Conservation (phyloP, 2,113 vertebrate species). For the Epinephelus fuscoguttatus region DNA sequence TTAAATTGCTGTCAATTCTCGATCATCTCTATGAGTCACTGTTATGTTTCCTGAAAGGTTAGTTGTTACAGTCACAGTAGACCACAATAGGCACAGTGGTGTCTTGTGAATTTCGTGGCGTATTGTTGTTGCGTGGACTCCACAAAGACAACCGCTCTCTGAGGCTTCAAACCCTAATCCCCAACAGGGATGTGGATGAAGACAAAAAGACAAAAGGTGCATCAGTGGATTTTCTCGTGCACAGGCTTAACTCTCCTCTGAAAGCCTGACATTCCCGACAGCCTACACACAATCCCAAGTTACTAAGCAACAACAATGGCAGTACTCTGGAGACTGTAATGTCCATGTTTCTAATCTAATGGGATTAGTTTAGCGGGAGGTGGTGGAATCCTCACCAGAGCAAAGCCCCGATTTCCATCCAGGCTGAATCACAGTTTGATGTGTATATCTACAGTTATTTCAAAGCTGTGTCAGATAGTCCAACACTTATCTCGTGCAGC, state of each 20-base stretch:
- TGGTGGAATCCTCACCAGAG: conserved; percentile 32
- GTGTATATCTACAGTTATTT: conserved; percentile 1
- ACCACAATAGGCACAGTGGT: not conserved
- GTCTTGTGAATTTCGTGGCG: not conserved
- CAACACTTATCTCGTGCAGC: not conserved
- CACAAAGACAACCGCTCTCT: not conserved
- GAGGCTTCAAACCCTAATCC: conserved; percentile 36
- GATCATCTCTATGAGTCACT: not conserved
- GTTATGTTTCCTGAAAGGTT: conserved; percentile 18
- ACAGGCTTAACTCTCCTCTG: conserved; percentile 39
- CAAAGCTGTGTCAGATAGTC: conserved; percentile 3
- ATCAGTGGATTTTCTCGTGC: conserved; percentile 52
- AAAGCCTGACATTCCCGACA: conserved; percentile 43
- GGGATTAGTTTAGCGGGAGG: conserved; percentile 62
- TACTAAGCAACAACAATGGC: conserved; percentile 63
- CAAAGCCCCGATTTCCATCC: not conserved
- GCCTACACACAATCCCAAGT: conserved; percentile 39
- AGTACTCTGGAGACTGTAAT: conserved; percentile 7
- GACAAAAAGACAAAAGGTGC: conserved; percentile 39
- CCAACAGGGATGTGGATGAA: conserved; percentile 14
- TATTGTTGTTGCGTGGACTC: conserved; percentile 10
- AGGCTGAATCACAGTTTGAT: conserved; percentile 12
- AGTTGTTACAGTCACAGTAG: no score
- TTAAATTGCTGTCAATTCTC: not conserved
- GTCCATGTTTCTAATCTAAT: conserved; percentile 47